phyloP scores from a whole-genome alignment of 2,797 vertebrate species.

The Mus spretus region DNA sequence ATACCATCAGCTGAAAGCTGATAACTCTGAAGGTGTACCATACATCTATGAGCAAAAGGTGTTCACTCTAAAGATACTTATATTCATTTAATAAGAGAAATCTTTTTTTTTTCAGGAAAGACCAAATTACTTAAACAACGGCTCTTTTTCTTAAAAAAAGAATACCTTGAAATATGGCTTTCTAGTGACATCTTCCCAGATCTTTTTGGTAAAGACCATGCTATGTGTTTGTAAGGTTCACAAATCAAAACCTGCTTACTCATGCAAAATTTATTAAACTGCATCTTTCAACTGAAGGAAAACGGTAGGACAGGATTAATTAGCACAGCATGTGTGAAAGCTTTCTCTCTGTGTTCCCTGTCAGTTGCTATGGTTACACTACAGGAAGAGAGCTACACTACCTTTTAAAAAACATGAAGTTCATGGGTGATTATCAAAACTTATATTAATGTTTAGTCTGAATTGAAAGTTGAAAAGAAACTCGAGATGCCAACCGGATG shows the following conservation, averaged over 20 bases:
- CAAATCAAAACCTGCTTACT: conserved; percentile 87
- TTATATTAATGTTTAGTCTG: conserved; percentile 80
- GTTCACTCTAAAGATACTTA: conserved; percentile 66
- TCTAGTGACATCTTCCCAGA: conserved; percentile 59
- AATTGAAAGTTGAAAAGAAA: conserved; percentile 86
- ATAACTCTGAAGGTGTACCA: background rate
- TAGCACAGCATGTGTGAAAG: conserved; percentile 90
- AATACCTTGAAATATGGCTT: conserved; percentile 39
- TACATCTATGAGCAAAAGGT: conserved; percentile 34
- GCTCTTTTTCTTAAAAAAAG: background rate
- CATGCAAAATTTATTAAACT: conserved; percentile 90
- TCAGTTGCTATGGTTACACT: conserved; percentile 91
- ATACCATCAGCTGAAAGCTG: conserved; percentile 24
- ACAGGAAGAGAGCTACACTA: conserved; percentile 86
- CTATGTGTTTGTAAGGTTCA: conserved; percentile 82
- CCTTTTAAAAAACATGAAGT: conserved; percentile 85
- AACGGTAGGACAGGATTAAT: conserved; percentile 89
- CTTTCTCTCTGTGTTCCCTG: conserved; percentile 88
- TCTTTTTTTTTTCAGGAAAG: background rate
- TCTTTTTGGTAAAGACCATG: conserved; percentile 76
- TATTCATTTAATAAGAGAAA: conserved; percentile 58
- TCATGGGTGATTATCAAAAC: conserved; percentile 86
- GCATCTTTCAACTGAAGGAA: conserved; percentile 85
- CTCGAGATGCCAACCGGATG: conserved; percentile 74
- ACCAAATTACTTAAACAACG: conserved; percentile 52